Evolutionary conservation across 2,797 vertebrate species (phyloP).

Genomic region (Amphiprion clarkii): DNA sequence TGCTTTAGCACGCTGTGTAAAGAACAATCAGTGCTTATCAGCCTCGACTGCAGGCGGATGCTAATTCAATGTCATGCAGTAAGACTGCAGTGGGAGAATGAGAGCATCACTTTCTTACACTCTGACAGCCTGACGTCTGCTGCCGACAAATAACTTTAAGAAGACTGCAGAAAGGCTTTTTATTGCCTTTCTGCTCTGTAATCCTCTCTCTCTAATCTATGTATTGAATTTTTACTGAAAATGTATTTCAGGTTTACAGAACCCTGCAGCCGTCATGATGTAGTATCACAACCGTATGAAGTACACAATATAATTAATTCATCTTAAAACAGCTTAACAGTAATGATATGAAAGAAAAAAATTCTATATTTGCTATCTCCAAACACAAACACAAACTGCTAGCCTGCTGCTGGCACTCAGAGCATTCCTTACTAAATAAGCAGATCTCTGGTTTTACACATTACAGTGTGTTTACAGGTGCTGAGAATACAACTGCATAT

Average conservation of each 20-base stretch:
- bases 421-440: neutral
- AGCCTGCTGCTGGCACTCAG: neutral
- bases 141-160: slow-evolving; percentile 46
- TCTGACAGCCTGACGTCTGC: slow-evolving; percentile 35
- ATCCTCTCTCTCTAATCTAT: slow-evolving; percentile 36
- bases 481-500: neutral
- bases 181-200: slow-evolving; percentile 34
- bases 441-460: neutral
- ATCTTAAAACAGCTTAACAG: neutral
- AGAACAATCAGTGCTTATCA: slow-evolving; percentile 84
- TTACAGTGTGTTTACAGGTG: slow-evolving; percentile 6
- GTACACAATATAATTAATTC: neutral
- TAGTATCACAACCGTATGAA: neutral
- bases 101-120: slow-evolving; percentile 31
- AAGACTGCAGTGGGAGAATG: slow-evolving; percentile 51
- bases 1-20: slow-evolving; percentile 76
- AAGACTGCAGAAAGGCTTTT: slow-evolving; percentile 24
- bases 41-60: slow-evolving; percentile 70
- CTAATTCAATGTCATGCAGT: slow-evolving; percentile 74
- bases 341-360: slow-evolving; percentile 8
- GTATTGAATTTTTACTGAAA: slow-evolving; percentile 13
- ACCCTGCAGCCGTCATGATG: slow-evolving; percentile 17
- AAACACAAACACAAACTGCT: slow-evolving; percentile 11
- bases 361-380: neutral
- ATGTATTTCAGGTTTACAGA: slow-evolving; percentile 17